Base-by-base conservation (phyloP, 2,113 vertebrate species). In the Fregetta grallaria region DNA sequence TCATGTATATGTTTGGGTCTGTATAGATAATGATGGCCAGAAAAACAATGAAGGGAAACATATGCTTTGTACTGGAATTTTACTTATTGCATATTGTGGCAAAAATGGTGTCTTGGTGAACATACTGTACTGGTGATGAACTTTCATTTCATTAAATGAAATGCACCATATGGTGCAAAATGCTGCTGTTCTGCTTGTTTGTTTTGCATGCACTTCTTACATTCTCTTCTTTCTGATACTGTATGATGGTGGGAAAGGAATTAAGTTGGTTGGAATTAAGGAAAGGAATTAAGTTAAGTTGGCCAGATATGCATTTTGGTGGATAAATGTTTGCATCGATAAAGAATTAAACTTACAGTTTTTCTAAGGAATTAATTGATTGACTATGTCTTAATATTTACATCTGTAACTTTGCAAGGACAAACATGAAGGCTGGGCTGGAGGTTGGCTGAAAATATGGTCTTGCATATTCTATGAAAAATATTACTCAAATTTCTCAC, bases 391-490 rank as follows among this genome's bases (percentile, higher is more conserved):
- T 74, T 92, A 74, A 80, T 92, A 80, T 83, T 93, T 93, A 75
- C 75, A 84, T 71, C 61, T 78, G 56, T 89, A 88, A 71, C 66
- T 86, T 90, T 29, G 47, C 86, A 92, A 96, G 88, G 77, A 78
- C 70, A 95, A 95, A 79, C 38, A 25, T 49, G 47, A 94, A 81
- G 88, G 68, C 73, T 81, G 66, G 63, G 61, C 65, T 92, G 88
- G 72, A 92, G 90, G 67, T 77, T 79, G 82, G 49, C 86, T 90
- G 93, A 58, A 93, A 93, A 88, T 79, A 74, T 92, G 49, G 47
- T 91, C 88, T 78, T 93, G 88, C 65, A 89, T 94, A 94, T 91
- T 94, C 68, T 75, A 21, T 81, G 92, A 91, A 96, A 94, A 96
- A 38, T 81, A 94, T 91, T 86, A 78, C 52, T 94, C 76, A 61